Percentiles rank a stretch among this genome's conserved stretches.
Evolutionary conservation across 2,113 vertebrate genomes (phyloP).

Genomic region (Clarias gariepinus): DNA sequence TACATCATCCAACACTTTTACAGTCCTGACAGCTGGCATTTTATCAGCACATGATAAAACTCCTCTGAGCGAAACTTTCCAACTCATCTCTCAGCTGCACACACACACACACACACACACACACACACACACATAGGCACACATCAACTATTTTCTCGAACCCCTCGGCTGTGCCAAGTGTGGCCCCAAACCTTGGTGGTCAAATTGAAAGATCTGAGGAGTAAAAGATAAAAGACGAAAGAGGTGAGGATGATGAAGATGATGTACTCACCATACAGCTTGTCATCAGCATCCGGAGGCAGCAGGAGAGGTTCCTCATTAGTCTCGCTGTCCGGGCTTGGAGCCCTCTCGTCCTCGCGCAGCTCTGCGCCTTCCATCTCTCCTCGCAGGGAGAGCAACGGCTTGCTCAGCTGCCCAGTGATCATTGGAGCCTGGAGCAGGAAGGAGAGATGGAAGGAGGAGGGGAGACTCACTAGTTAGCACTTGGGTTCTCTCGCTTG

Average conservation of each 20-base stretch:
- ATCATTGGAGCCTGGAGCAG: slow-evolving; percentile 88
- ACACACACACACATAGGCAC: slow-evolving; percentile 24
- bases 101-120: slow-evolving; percentile 26
- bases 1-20: background rate
- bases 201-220: background rate
- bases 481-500: slow-evolving; percentile 59
- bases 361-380: slow-evolving; percentile 97
- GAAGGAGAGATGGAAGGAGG: slow-evolving; percentile 45
- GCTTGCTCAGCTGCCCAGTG: slow-evolving; percentile 98
- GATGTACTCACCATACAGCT: slow-evolving; percentile 90
- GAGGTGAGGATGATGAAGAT: slow-evolving; percentile 13
- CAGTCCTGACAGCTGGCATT: slow-evolving; percentile 13
- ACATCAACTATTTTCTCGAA: background rate
- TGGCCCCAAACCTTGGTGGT: slow-evolving; percentile 3
- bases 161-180: background rate
- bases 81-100: slow-evolving; percentile 8
- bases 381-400: slow-evolving; percentile 93
- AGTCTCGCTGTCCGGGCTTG: slow-evolving; percentile 93
- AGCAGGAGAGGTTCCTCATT: slow-evolving; percentile 91
- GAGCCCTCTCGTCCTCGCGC: slow-evolving; percentile 92
- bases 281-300: slow-evolving; percentile 90
- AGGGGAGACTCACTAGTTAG: slow-evolving; percentile 78
- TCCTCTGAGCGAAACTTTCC: background rate
- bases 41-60: slow-evolving; percentile 1
- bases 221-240: background rate